Evolutionary conservation across 1,140 invertebrate species (phyloP), one percentile per base, ranked within the genome.

Genomic region (Papilio xuthus): DNA sequence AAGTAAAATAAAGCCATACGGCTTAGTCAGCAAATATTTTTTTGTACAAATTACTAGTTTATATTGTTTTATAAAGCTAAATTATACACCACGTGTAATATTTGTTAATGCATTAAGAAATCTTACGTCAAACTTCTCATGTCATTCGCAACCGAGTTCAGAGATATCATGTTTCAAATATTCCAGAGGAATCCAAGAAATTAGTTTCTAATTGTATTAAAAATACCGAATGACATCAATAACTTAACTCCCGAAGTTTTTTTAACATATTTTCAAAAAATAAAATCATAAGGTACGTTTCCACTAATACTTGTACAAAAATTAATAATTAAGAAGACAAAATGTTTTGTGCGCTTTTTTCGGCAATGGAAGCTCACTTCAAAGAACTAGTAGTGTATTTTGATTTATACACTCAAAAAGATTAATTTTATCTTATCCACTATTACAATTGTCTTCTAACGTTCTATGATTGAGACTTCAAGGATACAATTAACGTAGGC

Each of bases 401-500:
- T 13, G 60, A 67, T 67, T 67, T 67, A 67, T 67, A 28, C 23
- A 67, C 60, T 67, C 32, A 67, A 67, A 20, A n/a, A 53, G n/a
- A 53, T 20, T 53, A 47, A 47, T 4, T 47, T 47, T 23, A 67
- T 28, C 26, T 67, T 67, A 60, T 60, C 56, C 13, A 12, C 13
- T 60, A 26, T 67, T 28, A 67, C 60, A 67, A 67, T 67, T 67
- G 23, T 67, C 6, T 26, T 28, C 23, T 67, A 28, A 67, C 23
- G 10, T 28, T 15, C 26, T 12, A 15, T 67, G 60, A 67, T 67
- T 28, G 60, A 67, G 18, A 67, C 26, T 28, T 67, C 60, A 67
- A 28, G 26, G 26, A 67, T 67, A 67, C 26, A 67, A 67, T 28
- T 67, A 67, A 28, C 26, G 26, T 67, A 67, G 60, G 60, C 60